These are phyloP conservation scores for Catagonus wagneri DNA, from an alignment of 2,113 vertebrate genomes.

Conservation along the genomic window DNA sequence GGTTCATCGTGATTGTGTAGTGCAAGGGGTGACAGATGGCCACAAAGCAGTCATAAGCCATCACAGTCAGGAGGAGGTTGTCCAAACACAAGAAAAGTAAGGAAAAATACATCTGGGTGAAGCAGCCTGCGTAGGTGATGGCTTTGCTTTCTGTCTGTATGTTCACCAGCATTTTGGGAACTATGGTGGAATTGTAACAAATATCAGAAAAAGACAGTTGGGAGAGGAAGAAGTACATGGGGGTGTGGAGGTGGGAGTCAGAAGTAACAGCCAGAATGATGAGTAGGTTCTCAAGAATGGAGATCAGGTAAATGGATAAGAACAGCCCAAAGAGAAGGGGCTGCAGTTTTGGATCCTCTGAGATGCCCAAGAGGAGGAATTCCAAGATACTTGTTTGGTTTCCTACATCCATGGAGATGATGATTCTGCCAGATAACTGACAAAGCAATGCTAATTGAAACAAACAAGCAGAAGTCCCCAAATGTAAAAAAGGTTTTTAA, in stretches of 20 bases:
- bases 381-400: background rate
- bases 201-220: background rate
- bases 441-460: too few species aligned
- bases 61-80: background rate
- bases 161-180: slow-evolving; percentile 33
- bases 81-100: background rate
- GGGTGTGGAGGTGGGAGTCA: background rate
- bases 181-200: background rate
- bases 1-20: background rate
- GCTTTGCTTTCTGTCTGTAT: background rate
- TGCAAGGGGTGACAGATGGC: background rate
- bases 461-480: too few species aligned
- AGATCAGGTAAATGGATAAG: background rate
- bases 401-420: background rate
- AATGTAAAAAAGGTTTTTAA: too few species aligned
- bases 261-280: background rate
- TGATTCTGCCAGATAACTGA: background rate
- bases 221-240: background rate
- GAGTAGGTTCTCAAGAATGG: background rate
- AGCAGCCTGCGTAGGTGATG: background rate
- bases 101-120: background rate
- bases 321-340: background rate
- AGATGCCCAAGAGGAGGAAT: too few species aligned
- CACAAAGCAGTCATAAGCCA: background rate
- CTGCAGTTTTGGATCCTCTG: too few species aligned